A percentile compares a stretch with the other conserved stretches of the same genome.
phyloP scores from a whole-genome alignment of 1,140 invertebrate genomes.

The Scylla paramamosain region DNA sequence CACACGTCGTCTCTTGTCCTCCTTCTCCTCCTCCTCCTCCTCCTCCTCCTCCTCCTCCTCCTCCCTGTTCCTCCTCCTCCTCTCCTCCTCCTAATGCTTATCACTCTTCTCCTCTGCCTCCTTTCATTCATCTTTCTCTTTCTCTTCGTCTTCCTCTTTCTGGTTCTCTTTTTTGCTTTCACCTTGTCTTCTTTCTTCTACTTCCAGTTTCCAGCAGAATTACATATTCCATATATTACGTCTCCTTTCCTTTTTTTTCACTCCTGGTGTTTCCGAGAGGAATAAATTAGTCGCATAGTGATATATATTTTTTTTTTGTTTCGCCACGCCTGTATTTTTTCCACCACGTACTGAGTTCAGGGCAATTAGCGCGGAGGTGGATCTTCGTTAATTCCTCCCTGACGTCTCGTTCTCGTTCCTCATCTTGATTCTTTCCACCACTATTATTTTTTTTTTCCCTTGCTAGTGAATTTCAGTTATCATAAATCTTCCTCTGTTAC shows the following conservation, averaged over 20 bases:
- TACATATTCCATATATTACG: not conserved
- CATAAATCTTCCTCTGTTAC: not conserved
- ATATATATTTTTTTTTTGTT: too few relatives aligned
- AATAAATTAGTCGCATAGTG: not conserved
- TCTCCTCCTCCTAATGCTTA: not conserved
- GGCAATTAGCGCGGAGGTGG: too few relatives aligned
- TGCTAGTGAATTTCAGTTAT: not conserved
- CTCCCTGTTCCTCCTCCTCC: not conserved
- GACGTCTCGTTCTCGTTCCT: not conserved
- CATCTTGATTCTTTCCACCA: slow-evolving; percentile 4
- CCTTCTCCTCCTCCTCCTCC: too few relatives aligned
- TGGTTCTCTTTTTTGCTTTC: not conserved
- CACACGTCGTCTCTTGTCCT: not conserved
- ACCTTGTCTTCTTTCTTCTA: not conserved
- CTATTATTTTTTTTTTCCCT: not conserved
- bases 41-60: not conserved
- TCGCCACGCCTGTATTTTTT: not conserved
- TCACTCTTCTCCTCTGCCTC: not conserved
- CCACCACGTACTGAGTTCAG: too few relatives aligned
- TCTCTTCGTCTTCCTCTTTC: too few relatives aligned
- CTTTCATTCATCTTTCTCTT: not conserved
- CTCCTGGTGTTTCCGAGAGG: not conserved
- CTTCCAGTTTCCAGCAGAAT: not conserved
- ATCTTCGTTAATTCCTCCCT: too few relatives aligned
- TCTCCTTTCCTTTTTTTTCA: not conserved